Evolutionary conservation across 2,888 invertebrate species (phyloP), one percentile per base, ranked within the genome.

Genomic region (Thumatha senex): DNA sequence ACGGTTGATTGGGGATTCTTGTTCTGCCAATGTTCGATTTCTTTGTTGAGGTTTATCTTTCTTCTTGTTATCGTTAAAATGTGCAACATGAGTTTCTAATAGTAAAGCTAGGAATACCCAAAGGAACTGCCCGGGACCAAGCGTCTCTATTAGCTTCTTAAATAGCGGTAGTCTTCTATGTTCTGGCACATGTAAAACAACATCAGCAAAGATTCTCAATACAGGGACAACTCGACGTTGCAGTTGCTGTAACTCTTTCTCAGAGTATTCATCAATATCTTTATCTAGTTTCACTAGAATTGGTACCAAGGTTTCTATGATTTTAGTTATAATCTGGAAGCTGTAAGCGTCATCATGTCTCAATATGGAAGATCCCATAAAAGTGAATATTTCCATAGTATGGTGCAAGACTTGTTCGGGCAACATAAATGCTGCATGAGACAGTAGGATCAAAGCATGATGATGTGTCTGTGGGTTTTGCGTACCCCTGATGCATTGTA

Each of bases 301-400:
- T 0, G 99, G 98, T 56, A 99, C 94, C 30, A 99, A 93, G 0
- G 96, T 97, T 70, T 98, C 96, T 13, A 99, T 95, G 4, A 98
- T 97, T 76, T 96, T 96, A 0, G 95, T 94, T 48, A 99, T 98
- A 18, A 99, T 96, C 82, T 98, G 97, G 79, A 98, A 97, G 75
- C 98, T 98, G 82, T 98, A 98, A 0, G 96, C 95, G 73, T 99
- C 98, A 76, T 99, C 99, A 67, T 98, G 97, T 9, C 98, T 93
- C 0, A 99, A 91, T 9, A 99, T 95, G 0, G 97, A 97, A 0
- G 96, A 96, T 0, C 99, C 99, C 95, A 99, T 98, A 76, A 99
- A 99, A 0, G 99, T 98, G 79, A 99, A 99, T 67, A 99, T 97
- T 15, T 98, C 96, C 95, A 99, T 98, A 3, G 98, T 96, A 72